Evolutionary conservation across 1,140 invertebrate genomes (phyloP).

Genomic region (Musca domestica): DNA sequence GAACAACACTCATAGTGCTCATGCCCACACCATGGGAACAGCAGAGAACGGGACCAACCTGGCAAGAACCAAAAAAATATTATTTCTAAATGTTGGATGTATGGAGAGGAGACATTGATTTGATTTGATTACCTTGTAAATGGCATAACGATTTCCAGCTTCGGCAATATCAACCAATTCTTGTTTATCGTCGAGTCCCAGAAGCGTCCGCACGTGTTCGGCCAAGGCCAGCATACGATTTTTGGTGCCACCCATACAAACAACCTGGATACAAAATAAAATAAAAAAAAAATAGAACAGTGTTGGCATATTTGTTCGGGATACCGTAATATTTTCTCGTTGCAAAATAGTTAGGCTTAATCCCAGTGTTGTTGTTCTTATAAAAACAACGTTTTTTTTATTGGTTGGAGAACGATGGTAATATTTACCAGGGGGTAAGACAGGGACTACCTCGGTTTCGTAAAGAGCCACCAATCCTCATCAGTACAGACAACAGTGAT

Average conservation of each 20-base stretch:
- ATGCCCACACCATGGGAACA: constrained; percentile 88
- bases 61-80: neutral
- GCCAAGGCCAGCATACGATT: constrained; percentile 90
- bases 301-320: no score
- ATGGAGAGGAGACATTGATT: no score
- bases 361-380: no score
- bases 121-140: constrained; percentile 78
- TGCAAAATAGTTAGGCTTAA: no score
- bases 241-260: constrained; percentile 94
- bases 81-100: no score
- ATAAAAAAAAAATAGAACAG: neutral
- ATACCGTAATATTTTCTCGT: no score
- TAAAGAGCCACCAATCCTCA: no score
- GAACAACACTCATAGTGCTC: constrained; percentile 83
- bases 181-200: constrained; percentile 78
- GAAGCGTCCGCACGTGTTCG: constrained; percentile 78
- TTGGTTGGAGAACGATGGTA: no score
- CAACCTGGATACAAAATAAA: constrained; percentile 68
- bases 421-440: no score
- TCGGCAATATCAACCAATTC: constrained; percentile 81
- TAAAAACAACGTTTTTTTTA: no score
- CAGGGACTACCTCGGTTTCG: no score
- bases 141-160: constrained; percentile 87
- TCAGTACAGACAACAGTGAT: no score
- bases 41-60: constrained; percentile 44